Percentiles rank a stretch among this genome's conserved stretches.
Evolutionary conservation across 92 coral and sea anemone species (phyloP).

Genomic region (Paragorgia papillata): DNA sequence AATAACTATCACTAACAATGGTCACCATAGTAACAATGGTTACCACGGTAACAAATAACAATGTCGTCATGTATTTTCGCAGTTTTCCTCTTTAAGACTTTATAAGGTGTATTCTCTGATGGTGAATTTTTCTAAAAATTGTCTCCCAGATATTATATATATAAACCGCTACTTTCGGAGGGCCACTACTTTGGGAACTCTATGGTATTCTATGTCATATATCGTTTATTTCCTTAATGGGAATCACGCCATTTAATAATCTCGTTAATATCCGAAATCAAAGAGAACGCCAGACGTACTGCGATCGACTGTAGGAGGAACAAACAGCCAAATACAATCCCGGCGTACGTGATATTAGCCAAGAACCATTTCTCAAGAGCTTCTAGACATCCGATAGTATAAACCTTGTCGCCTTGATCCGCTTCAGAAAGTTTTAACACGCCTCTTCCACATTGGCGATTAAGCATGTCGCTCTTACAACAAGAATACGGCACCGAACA

Average conservation of each 20-base stretch:
- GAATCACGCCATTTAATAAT: conserved; percentile 49
- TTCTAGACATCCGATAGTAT: conserved; percentile 75
- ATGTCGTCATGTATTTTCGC: too few relatives aligned
- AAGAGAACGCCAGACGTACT: conserved; percentile 68
- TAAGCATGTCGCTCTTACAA: conserved; percentile 76
- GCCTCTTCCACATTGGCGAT: conserved; percentile 88
- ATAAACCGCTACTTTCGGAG: too few relatives aligned
- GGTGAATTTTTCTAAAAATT: too few relatives aligned
- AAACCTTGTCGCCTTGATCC: conserved; percentile 58
- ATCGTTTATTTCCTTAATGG: too few relatives aligned
- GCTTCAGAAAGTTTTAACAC: conserved; percentile 44
- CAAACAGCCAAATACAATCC: conserved; percentile 2
- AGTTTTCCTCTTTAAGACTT: too few relatives aligned
- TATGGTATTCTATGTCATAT: too few relatives aligned
- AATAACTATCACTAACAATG: too few relatives aligned
- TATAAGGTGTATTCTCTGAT: too few relatives aligned
- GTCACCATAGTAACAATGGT: too few relatives aligned
- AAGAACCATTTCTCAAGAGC: conserved; percentile 87
- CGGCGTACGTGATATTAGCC: conserved; percentile 11
- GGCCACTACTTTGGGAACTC: too few relatives aligned
- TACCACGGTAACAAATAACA: too few relatives aligned
- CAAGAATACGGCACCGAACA: conserved; percentile 96
- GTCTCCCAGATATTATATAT: too few relatives aligned
- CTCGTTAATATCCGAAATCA: conserved; percentile 74
- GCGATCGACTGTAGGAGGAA: conserved; percentile 70